Conservation (phyloP, 2,888 invertebrate species). For the Chrysolina oricalcia region DNA sequence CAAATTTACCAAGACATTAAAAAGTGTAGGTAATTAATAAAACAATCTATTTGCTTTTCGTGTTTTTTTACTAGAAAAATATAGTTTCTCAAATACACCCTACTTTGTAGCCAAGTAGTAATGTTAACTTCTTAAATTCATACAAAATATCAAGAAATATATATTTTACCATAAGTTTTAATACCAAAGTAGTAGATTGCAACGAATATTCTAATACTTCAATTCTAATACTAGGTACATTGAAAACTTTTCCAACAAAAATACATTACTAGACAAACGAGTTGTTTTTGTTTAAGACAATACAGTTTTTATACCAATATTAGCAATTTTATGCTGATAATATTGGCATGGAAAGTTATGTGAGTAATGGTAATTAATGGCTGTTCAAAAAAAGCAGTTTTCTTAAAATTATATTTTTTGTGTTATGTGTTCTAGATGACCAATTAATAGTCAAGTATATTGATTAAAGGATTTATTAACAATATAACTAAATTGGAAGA, state of each 20-base stretch:
- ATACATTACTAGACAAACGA: neutral
- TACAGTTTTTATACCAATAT: neutral
- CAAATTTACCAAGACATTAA: conserved; percentile 9
- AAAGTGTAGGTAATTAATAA: neutral
- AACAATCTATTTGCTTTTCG: neutral
- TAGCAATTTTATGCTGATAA: conserved; percentile 8
- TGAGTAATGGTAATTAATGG: neutral
- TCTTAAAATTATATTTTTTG: neutral
- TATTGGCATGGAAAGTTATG: neutral
- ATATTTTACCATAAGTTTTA: neutral
- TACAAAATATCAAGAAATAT: neutral
- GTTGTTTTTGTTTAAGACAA: conserved; percentile 9
- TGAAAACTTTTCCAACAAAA: conserved; percentile 1
- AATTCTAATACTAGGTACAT: neutral
- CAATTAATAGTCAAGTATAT: neutral
- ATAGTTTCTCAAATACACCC: neutral
- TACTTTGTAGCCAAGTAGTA: neutral
- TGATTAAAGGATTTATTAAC: neutral
- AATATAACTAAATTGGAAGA: neutral
- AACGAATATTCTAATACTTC: neutral
- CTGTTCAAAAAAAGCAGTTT: neutral
- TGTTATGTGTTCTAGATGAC: too few relatives aligned
- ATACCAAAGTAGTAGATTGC: neutral
- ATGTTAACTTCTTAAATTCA: conserved; percentile 3
- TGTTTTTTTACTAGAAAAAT: neutral